phyloP scores from a whole-genome alignment of 35 echinoderm and acorn worm species.

The Apostichopus japonicus region DNA sequence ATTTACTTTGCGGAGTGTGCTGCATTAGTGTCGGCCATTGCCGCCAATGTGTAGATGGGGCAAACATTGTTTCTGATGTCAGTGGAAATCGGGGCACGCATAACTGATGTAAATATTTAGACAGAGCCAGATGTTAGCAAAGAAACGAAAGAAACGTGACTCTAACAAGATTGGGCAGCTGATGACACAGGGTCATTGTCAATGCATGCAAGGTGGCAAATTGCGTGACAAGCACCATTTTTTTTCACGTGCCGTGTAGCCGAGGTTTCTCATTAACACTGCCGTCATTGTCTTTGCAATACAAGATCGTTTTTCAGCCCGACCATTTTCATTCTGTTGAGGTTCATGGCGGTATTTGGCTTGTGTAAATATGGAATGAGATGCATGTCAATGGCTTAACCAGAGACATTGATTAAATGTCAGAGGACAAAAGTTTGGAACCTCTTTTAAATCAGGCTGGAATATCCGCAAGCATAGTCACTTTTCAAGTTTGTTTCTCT shows the following conservation, averaged over 20 bases:
- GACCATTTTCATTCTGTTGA: background rate
- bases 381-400: background rate
- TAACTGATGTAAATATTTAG: slow-evolving; percentile 39
- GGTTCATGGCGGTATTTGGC: background rate
- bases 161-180: background rate
- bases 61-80: background rate
- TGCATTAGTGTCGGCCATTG: background rate
- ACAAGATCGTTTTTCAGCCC: background rate
- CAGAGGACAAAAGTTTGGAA: too few species aligned
- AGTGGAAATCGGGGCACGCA: background rate
- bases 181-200: slow-evolving; percentile 50
- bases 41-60: background rate
- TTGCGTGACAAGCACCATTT: slow-evolving; percentile 26
- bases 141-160: background rate
- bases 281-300: background rate
- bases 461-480: too few species aligned
- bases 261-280: too few species aligned
- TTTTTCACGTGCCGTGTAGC: background rate
- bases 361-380: slow-evolving; percentile 2
- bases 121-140: slow-evolving; percentile 19
- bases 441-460: too few species aligned
- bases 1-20: background rate
- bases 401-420: too few species aligned
- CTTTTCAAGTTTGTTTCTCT: too few species aligned
- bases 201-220: slow-evolving; percentile 22